phyloP scores from a whole-genome alignment of 2,797 vertebrate genomes.

The Malurus splendens region DNA sequence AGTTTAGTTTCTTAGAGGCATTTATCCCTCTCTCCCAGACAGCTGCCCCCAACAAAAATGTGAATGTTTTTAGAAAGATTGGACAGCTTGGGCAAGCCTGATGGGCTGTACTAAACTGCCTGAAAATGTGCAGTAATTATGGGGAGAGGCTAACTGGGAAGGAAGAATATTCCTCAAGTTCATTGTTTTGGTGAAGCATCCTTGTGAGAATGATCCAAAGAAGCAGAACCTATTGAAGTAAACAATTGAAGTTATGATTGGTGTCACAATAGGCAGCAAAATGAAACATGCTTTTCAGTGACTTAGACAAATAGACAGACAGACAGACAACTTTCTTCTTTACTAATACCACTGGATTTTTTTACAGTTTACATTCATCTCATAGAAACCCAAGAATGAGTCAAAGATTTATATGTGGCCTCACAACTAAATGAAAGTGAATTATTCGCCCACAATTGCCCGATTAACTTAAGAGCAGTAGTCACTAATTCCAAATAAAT shows the following conservation, averaged over 20 bases:
- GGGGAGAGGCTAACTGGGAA: background rate
- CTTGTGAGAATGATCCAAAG: background rate
- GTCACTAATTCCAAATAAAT: background rate
- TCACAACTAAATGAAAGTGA: background rate
- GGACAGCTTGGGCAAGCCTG: background rate
- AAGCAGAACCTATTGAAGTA: background rate
- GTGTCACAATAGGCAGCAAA: background rate
- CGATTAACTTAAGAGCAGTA: background rate
- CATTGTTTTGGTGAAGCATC: background rate
- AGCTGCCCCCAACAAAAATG: background rate
- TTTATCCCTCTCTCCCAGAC: background rate
- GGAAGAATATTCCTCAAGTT: background rate
- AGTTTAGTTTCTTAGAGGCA: background rate
- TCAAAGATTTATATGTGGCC: background rate
- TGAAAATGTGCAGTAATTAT: background rate
- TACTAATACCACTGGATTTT: fast-evolving
- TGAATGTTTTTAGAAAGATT: background rate
- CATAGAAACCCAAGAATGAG: background rate
- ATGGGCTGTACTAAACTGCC: background rate
- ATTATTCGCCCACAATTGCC: background rate
- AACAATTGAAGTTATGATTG: background rate
- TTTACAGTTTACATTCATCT: background rate
- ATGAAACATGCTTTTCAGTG: background rate
- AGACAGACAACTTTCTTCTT: background rate
- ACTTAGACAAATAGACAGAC: fast-evolving